A percentile compares a stretch with the other conserved stretches of the same genome.
These are phyloP conservation scores for Grus americana DNA, from an alignment of 2,113 vertebrate genomes.

Conservation along the genomic window DNA sequence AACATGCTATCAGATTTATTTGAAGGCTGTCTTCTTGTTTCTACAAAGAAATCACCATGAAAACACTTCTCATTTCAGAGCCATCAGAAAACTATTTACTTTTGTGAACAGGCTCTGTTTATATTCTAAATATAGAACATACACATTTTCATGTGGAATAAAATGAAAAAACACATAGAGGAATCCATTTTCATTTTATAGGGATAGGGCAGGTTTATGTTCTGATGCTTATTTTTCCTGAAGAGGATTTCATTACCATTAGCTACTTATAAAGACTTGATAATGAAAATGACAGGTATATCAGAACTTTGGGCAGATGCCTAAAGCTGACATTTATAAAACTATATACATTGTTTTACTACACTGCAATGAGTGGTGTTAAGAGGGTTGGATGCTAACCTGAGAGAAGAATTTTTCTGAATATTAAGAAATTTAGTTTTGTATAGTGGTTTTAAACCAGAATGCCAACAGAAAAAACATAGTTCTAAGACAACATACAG, in stretches of 20 bases:
- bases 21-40: neutral
- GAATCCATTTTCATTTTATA: neutral
- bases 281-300: neutral
- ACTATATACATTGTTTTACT: neutral
- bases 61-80: neutral
- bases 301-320: neutral
- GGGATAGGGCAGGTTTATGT: neutral
- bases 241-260: neutral
- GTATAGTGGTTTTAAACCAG: neutral
- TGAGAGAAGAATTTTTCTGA: neutral
- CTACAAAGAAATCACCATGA: neutral
- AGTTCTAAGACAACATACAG: neutral
- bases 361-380: neutral
- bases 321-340: neutral
- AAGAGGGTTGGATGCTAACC: neutral
- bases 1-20: neutral
- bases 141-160: neutral
- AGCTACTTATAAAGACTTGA: neutral
- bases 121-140: neutral
- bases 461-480: neutral
- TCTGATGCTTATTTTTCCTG: neutral
- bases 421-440: neutral
- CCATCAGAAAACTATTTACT: neutral
- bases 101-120: neutral
- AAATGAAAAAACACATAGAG: neutral